phyloP scores from a whole-genome alignment of 2,888 invertebrate genomes.

The Meta bourneti region DNA sequence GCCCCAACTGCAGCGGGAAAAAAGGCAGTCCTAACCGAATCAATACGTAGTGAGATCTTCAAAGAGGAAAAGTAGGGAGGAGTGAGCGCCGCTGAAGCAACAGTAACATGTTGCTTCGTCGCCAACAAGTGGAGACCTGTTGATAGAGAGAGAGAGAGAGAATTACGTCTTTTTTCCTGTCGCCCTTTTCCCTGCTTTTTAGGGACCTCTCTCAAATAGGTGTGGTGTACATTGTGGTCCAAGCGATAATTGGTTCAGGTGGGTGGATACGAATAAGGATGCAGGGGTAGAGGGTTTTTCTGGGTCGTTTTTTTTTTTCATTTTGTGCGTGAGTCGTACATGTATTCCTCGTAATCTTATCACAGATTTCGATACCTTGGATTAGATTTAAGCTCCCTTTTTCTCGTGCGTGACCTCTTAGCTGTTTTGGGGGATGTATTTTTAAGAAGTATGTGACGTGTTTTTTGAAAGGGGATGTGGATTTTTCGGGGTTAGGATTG shows the following conservation, averaged over 20 bases:
- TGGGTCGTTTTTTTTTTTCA: not conserved
- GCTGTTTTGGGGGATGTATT: not conserved
- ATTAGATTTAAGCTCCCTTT: conserved; percentile 39
- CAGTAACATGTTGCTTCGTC: conserved; percentile 73
- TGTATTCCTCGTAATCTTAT: conserved; percentile 44
- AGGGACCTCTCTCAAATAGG: conserved; percentile 53
- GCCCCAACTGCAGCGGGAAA: conserved; percentile 56
- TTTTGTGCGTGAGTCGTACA: not conserved
- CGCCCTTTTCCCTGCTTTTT: conserved; percentile 54
- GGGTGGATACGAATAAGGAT: not conserved
- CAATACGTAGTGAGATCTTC: conserved; percentile 42
- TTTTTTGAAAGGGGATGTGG: too few relatives aligned
- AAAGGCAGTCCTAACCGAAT: conserved; percentile 58
- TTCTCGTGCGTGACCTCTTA: conserved; percentile 32
- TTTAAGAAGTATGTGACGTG: too few relatives aligned
- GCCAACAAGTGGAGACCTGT: conserved; percentile 75
- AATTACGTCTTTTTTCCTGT: conserved; percentile 36
- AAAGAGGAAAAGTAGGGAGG: not conserved
- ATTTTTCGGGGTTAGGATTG: too few relatives aligned
- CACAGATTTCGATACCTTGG: conserved; percentile 29
- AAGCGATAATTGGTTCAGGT: conserved; percentile 66
- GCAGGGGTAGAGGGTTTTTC: not conserved
- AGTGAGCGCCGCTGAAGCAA: conserved; percentile 38
- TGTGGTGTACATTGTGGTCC: conserved; percentile 69
- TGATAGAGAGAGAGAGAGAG: conserved; percentile 53